Conservation (phyloP, 2,888 invertebrate species). For the Drosophila algonquin region DNA sequence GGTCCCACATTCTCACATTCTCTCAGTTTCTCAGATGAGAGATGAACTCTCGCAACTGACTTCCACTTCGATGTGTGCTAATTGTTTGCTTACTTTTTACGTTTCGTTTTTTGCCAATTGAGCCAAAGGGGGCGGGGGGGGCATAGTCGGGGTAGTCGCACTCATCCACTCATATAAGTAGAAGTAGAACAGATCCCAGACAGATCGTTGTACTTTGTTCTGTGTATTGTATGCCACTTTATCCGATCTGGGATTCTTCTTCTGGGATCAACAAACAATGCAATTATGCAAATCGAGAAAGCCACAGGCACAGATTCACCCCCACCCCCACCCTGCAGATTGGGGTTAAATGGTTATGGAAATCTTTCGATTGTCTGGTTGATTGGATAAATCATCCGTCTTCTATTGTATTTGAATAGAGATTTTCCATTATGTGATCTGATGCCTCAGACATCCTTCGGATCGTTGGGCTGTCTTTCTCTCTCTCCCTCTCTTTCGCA, state of each 20-base stretch:
- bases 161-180: background rate
- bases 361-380: background rate
- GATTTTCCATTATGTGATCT: background rate
- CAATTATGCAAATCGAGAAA: background rate
- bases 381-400: background rate
- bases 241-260: background rate
- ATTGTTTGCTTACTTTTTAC: constrained; percentile 15
- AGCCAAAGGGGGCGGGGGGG: no score
- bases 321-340: background rate
- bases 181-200: background rate
- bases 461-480: no score
- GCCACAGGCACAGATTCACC: no score
- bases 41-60: background rate
- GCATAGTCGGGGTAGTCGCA: no score
- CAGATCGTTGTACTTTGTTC: background rate
- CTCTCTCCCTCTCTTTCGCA: background rate
- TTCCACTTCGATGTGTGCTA: constrained; percentile 25
- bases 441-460: background rate
- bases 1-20: background rate
- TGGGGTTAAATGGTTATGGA: background rate
- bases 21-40: background rate
- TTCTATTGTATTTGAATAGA: background rate
- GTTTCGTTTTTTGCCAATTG: constrained; percentile 31
- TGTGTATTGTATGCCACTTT: background rate
- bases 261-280: background rate